Evolutionary conservation across 2,888 invertebrate genomes (phyloP), one percentile per base, ranked within the genome.

Genomic region (Encarsia formosa): DNA sequence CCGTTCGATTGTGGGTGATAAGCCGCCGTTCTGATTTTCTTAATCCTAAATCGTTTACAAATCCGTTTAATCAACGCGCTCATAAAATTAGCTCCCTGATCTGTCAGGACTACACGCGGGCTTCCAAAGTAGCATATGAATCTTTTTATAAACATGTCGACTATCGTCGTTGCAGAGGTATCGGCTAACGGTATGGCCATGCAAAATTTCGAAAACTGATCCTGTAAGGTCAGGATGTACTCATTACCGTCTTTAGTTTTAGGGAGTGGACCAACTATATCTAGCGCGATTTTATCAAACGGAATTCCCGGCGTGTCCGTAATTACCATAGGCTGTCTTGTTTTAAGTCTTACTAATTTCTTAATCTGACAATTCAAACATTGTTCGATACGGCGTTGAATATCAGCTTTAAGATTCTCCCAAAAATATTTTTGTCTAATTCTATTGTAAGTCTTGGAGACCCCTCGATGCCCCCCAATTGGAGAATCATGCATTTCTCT

Each of bases 261-360:
- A 1, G 56, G 48, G 19, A 61, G 29, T 3, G 61, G 63, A 2
- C 61, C 61, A 20, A 62, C 62, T 9, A 61, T 51, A 29, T 63
- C 61, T 24, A 60, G 22, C 9, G 49, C 47, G 9, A 62, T 32
- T 23, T 57, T 51, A 13, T 61, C 58, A 19, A 58, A 55, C 2
- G 56, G 52, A 16, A 29, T 29, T 5, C 29, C 35, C 4, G 58
- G 55, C 1, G 59, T 50, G 9, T 54, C 54, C 2, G 58, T 57
- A 13, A 52, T 46, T 6, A 48, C 38, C 56, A 64, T 47, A 2
- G 63, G 60, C 15, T 52, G 50, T 35, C 26, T 37, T 8, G 53
- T 40, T 44, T 51, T 47, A 1, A 35, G 34, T 6, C 54, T 6
- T 9, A 53, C 54, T 9, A 49, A 31, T 50, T 61, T 61, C 22